Conservation (phyloP, 1,140 invertebrate genomes). For the Drosophila sturtevanti region DNA sequence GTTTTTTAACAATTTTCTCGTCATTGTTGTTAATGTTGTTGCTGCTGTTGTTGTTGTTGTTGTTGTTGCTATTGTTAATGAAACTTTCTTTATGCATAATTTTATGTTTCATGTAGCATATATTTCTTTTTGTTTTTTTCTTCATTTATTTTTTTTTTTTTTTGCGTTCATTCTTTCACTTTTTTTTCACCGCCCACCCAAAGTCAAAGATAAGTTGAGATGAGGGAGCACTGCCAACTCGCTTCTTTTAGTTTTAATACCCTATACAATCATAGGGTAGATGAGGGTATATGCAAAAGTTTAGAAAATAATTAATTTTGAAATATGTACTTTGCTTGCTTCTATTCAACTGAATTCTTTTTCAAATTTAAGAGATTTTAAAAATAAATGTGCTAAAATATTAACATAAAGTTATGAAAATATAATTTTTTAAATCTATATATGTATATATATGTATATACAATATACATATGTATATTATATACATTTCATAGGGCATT, state of each 20-base stretch:
- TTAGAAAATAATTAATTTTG: too few relatives aligned
- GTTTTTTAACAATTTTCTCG: slow-evolving; percentile 76
- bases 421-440: too few relatives aligned
- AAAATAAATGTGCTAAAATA: too few relatives aligned
- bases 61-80: slow-evolving; percentile 56
- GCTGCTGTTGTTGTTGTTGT: slow-evolving; percentile 28
- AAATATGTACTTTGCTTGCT: too few relatives aligned
- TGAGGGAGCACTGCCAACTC: slow-evolving; percentile 48
- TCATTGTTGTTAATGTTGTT: slow-evolving; percentile 63
- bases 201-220: slow-evolving; percentile 22
- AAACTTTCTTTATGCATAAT: slow-evolving; percentile 68
- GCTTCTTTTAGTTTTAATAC: slow-evolving; percentile 20
- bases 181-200: slow-evolving; percentile 47
- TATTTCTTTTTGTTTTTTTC: neutral
- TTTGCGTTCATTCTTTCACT: slow-evolving; percentile 60
- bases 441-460: too few relatives aligned
- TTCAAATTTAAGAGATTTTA: too few relatives aligned
- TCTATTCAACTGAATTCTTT: too few relatives aligned
- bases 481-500: neutral
- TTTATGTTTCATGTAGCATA: slow-evolving; percentile 22
- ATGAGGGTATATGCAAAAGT: too few relatives aligned
- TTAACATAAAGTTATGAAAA: too few relatives aligned
- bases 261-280: too few relatives aligned
- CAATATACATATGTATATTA: too few relatives aligned
- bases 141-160: neutral